phyloP scores from a whole-genome alignment of 2,888 invertebrate genomes.

The Pocota personata region DNA sequence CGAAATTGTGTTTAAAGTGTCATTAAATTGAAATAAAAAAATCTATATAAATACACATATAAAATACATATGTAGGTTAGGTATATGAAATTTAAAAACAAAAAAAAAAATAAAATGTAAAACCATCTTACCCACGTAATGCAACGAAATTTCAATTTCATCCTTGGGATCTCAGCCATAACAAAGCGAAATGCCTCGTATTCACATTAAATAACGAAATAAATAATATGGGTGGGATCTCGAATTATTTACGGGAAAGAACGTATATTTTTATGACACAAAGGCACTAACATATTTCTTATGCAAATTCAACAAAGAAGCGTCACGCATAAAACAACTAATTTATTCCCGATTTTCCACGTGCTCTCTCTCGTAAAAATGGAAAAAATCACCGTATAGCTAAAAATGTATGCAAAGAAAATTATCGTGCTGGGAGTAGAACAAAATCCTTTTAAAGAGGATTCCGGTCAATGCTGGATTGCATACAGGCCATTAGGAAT shows the following conservation, averaged over 20 bases:
- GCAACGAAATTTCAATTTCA: not conserved
- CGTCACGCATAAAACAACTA: slow-evolving; percentile 8
- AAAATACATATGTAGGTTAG: not conserved
- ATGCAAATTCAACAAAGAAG: slow-evolving; percentile 42
- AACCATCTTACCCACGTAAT: not conserved
- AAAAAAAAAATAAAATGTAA: not conserved
- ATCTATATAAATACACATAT: not conserved
- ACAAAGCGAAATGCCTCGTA: not conserved
- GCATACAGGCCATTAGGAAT: slow-evolving; percentile 22
- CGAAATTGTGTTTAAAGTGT: not conserved
- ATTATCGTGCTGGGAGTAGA: not conserved
- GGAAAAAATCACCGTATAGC: not conserved
- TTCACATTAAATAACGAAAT: not conserved
- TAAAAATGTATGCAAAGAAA: not conserved
- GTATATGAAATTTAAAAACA: not conserved
- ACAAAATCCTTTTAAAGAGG: slow-evolving; percentile 8
- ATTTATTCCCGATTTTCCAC: slow-evolving; percentile 40
- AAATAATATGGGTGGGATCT: slow-evolving; percentile 14
- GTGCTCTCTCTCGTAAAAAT: slow-evolving; percentile 6
- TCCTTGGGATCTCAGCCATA: not conserved
- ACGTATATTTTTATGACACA: slow-evolving; percentile 21
- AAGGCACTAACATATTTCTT: slow-evolving; percentile 16
- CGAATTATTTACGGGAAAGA: slow-evolving; percentile 31
- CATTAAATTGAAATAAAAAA: not conserved
- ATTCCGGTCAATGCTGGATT: slow-evolving; percentile 19